Conservation (phyloP, 2,888 invertebrate species). For the Hanleya hanleyi region DNA sequence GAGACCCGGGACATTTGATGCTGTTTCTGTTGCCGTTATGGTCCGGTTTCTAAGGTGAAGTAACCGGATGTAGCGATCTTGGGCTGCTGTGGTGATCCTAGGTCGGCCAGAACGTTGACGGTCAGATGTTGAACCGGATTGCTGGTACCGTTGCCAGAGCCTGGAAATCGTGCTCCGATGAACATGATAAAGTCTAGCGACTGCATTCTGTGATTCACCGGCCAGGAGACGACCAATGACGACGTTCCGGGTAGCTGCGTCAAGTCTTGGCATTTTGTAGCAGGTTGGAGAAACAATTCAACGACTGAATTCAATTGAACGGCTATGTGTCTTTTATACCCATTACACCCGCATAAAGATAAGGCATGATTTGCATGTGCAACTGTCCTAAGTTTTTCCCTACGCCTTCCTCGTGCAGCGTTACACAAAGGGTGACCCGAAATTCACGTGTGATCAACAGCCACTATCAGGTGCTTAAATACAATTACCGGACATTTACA, state of each 20-base stretch:
- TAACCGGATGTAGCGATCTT: slow-evolving; percentile 10
- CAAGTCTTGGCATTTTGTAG: neutral
- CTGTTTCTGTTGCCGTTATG: slow-evolving; percentile 8
- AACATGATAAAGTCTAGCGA: neutral
- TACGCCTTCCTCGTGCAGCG: no score
- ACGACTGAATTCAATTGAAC: no score
- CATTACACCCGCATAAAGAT: no score
- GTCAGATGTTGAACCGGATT: neutral
- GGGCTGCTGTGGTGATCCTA: slow-evolving; percentile 7
- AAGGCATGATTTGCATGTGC: no score
- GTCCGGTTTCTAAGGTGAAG: neutral
- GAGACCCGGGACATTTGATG: neutral
- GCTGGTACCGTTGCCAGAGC: slow-evolving; percentile 6
- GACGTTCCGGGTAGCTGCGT: neutral
- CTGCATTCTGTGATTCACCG: neutral
- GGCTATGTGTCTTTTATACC: no score
- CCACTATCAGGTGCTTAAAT: no score
- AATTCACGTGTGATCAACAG: no score
- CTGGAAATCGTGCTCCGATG: slow-evolving; percentile 7
- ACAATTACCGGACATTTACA: no score
- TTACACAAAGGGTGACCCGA: no score
- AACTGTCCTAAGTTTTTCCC: no score
- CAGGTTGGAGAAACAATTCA: no score
- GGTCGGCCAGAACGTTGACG: slow-evolving; percentile 8
- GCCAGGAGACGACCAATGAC: neutral